phyloP scores from a whole-genome alignment of 2,888 invertebrate genomes.

The Marronus borbonicus region DNA sequence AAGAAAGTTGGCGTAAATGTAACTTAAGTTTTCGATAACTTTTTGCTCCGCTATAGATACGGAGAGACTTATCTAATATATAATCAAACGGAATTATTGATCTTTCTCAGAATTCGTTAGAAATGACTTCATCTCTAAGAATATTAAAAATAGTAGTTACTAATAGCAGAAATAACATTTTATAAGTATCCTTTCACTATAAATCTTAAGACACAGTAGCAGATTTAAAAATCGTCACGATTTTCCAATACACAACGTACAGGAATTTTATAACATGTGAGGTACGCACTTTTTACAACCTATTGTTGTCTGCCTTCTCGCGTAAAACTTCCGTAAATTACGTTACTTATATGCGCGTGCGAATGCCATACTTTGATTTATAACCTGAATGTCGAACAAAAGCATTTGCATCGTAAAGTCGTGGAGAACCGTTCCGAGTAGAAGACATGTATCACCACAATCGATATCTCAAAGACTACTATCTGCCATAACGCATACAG shows the following conservation, averaged over 20 bases:
- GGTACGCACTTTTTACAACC: background rate
- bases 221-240: background rate
- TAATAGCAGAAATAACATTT: too few relatives aligned
- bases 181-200: too few relatives aligned
- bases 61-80: too few relatives aligned
- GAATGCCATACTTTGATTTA: conserved; percentile 28
- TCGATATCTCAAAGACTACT: conserved; percentile 38
- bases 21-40: too few relatives aligned
- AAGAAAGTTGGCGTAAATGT: too few relatives aligned
- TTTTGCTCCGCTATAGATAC: too few relatives aligned
- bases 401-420: conserved; percentile 33
- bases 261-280: background rate
- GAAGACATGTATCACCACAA: conserved; percentile 39
- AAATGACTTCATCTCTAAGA: too few relatives aligned
- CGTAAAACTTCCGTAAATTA: conserved; percentile 5
- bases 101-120: too few relatives aligned
- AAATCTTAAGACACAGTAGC: too few relatives aligned
- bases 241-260: background rate
- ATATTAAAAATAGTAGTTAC: too few relatives aligned
- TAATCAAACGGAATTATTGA: too few relatives aligned
- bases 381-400: conserved; percentile 21
- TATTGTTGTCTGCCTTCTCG: background rate
- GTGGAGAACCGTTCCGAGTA: conserved; percentile 28
- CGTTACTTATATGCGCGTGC: conserved; percentile 32
- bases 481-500: conserved; percentile 26